These are phyloP conservation scores for Sebastes itinus DNA, from an alignment of 2,797 vertebrate species.

Conservation along the genomic window DNA sequence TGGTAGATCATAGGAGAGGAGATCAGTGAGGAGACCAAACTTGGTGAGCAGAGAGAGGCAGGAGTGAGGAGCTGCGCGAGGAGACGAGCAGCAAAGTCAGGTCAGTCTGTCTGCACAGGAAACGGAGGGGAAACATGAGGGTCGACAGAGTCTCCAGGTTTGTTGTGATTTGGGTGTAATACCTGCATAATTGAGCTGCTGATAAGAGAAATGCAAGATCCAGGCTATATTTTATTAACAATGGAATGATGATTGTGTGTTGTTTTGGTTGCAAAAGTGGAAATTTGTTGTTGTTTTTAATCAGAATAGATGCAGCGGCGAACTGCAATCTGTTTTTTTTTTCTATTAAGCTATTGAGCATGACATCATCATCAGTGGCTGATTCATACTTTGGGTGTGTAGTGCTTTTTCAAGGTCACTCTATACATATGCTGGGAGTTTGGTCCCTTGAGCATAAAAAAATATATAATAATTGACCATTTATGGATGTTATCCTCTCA, in stretches of 20 bases:
- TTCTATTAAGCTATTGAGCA: background rate
- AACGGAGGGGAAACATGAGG: constrained; percentile 16
- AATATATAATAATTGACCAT: background rate
- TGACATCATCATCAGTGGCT: background rate
- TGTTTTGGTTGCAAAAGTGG: background rate
- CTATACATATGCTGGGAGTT: background rate
- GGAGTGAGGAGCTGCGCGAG: background rate
- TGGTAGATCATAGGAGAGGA: constrained; percentile 17
- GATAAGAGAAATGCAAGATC: background rate
- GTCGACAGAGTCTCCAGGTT: constrained; percentile 40
- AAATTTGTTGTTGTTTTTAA: background rate
- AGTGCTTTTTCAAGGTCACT: constrained; percentile 7
- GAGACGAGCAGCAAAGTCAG: background rate
- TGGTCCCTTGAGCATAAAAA: background rate
- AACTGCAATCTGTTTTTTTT: background rate
- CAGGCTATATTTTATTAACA: background rate
- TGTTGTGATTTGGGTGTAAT: constrained; percentile 4
- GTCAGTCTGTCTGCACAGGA: constrained; percentile 11
- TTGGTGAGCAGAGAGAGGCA: background rate
- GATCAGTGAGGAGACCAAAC: background rate
- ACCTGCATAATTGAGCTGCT: background rate
- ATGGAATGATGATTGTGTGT: background rate
- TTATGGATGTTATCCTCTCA: background rate
- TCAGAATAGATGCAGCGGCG: background rate
- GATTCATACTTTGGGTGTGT: background rate